Evolutionary conservation across 2,113 vertebrate genomes (phyloP), one percentile per base, ranked within the genome.

Genomic region (Salvelinus fontinalis): DNA sequence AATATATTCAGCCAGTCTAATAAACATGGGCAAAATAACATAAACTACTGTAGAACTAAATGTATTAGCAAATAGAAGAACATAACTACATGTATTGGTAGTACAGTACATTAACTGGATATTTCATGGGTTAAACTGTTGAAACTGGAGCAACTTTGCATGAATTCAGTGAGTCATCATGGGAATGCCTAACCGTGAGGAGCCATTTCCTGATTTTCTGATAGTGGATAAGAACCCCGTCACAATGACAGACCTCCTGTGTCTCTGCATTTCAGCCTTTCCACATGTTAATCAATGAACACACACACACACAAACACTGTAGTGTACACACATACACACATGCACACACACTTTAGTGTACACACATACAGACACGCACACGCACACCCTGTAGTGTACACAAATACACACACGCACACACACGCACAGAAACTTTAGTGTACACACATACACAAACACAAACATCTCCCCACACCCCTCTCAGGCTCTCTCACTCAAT

Each of bases 401-500:
- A 71, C 69, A 22, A 44, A 34, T 27, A 60, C 13, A 20, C 54
- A 57, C 6, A 14, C 49, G 16, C 26, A 26, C 26, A 26, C 1
- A 26, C 26, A 26, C 24, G 24, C 24, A 26, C 24, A 26, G 24
- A 26, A 9, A 44, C 9, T 44, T 1, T 44, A 44, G 39, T 44
- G 39, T 57, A 20, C 44, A 60, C 57, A 73, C 0, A 26, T 14
- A 64, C 16, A 27, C 0, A 2, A 11, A 64, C 31, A 39, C 66
- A 57, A 68, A 62, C 75, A 68, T n/a, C 29, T 31, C 66, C 26
- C 68, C 69, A 73, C 12, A 59, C 34, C 20, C 18, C 39, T 76
- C 54, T 22, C 62, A 22, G 22, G 60, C 62, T 75, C 73, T 76
- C 74, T 75, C 27, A 70, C 81, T 75, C 22, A 26, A 79, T 78